A percentile compares a stretch with the other conserved stretches of the same genome.
Evolutionary conservation across 1,140 invertebrate genomes (phyloP).

Genomic region (Forficula auricularia): DNA sequence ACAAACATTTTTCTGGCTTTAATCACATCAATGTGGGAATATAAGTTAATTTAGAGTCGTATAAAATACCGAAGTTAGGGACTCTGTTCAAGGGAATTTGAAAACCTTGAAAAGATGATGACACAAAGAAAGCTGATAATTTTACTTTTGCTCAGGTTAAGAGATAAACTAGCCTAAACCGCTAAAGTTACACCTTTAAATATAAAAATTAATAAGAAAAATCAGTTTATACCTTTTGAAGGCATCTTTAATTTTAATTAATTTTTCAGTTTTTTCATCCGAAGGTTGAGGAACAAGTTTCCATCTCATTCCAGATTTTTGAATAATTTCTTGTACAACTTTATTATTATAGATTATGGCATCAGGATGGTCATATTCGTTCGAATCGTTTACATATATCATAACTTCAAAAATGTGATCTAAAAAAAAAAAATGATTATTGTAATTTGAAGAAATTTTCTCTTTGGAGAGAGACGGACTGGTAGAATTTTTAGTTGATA

Average conservation of each 20-base stretch:
- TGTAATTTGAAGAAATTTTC: background rate
- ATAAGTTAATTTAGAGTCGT: too few relatives aligned
- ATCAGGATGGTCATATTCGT: slow-evolving; percentile 28
- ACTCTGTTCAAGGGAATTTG: too few relatives aligned
- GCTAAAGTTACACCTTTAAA: too few relatives aligned
- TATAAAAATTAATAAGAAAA: too few relatives aligned
- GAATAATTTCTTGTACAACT: slow-evolving; percentile 43
- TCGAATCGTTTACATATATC: slow-evolving; percentile 39
- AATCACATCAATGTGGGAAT: too few relatives aligned
- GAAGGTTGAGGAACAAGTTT: slow-evolving; percentile 33
- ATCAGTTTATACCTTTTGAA: slow-evolving; percentile 14
- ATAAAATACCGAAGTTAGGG: too few relatives aligned
- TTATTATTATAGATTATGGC: slow-evolving; percentile 31
- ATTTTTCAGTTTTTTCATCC: slow-evolving; percentile 14
- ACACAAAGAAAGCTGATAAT: too few relatives aligned
- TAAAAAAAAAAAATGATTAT: slow-evolving; percentile 23
- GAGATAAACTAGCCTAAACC: too few relatives aligned
- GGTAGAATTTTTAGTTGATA: background rate
- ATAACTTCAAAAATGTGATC: slow-evolving; percentile 52
- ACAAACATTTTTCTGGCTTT: too few relatives aligned
- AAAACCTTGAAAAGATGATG: too few relatives aligned
- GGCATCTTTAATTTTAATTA: slow-evolving; percentile 19
- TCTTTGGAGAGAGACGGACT: slow-evolving; percentile 2
- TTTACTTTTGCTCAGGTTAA: too few relatives aligned
- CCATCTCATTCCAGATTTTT: slow-evolving; percentile 40